Evolutionary conservation across 2,888 invertebrate species (phyloP).

Genomic region (Thyatira batis): DNA sequence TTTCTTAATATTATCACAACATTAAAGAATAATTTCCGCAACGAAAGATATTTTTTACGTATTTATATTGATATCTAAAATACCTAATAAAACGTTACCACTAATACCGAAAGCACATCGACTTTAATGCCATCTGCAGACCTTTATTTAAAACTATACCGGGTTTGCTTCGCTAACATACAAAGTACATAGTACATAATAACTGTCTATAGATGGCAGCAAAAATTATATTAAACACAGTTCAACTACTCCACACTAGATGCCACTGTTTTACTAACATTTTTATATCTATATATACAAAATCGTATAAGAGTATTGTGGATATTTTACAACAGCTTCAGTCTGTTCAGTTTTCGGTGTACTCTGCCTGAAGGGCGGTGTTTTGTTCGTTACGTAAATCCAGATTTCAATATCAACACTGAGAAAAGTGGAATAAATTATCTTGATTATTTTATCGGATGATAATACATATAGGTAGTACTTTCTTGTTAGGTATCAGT

Average conservation of each 20-base stretch:
- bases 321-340: constrained; percentile 52
- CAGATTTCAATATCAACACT: constrained; percentile 63
- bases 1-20: too few relatives aligned
- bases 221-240: constrained; percentile 10
- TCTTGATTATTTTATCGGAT: background rate
- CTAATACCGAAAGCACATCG: too few relatives aligned
- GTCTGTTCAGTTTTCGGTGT: constrained; percentile 72
- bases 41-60: too few relatives aligned
- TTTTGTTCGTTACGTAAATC: constrained; percentile 72
- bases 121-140: background rate
- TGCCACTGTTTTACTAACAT: constrained; percentile 25
- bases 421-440: constrained; percentile 8
- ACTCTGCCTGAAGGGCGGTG: constrained; percentile 70
- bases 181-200: too few relatives aligned
- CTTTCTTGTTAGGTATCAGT: background rate
- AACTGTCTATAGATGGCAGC: constrained; percentile 4
- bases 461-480: background rate
- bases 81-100: too few relatives aligned
- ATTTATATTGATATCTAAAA: too few relatives aligned
- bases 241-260: constrained; percentile 49
- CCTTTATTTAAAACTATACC: too few relatives aligned
- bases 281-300: constrained; percentile 9
- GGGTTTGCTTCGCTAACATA: too few relatives aligned
- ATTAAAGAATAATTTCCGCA: too few relatives aligned
- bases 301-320: constrained; percentile 12